phyloP scores from a whole-genome alignment of 2,113 vertebrate genomes.

The Petaurus breviceps region DNA sequence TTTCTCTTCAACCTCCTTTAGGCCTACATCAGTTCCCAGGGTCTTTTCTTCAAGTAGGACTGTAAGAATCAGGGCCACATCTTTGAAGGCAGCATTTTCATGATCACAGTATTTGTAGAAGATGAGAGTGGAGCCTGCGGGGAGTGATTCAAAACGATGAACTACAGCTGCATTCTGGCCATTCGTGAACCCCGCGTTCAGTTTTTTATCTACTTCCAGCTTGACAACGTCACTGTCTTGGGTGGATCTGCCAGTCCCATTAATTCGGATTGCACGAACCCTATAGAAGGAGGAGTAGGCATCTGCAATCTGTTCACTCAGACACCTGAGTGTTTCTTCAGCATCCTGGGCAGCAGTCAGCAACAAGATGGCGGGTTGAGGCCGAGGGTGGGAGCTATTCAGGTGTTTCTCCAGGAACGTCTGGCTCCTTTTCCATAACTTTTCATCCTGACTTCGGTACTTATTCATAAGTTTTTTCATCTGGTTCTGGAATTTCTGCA shows the following conservation, averaged over 20 bases:
- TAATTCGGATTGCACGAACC: conserved; percentile 86
- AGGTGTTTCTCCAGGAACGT: conserved; percentile 89
- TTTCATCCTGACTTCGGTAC: conserved; percentile 89
- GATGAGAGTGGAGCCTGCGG: conserved; percentile 93
- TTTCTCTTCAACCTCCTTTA: conserved; percentile 91
- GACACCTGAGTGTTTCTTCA: conserved; percentile 88
- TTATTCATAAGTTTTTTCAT: conserved; percentile 82
- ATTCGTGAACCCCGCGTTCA: conserved; percentile 87
- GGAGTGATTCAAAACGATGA: conserved; percentile 92
- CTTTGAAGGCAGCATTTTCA: conserved; percentile 94
- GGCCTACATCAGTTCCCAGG: conserved; percentile 78
- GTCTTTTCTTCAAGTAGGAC: conserved; percentile 89
- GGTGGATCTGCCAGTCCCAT: conserved; percentile 84
- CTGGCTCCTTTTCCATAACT: conserved; percentile 89
- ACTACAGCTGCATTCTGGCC: conserved; percentile 91
- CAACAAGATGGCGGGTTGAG: conserved; percentile 91
- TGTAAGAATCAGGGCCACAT: conserved; percentile 91
- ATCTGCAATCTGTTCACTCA: conserved; percentile 88
- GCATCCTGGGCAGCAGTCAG: conserved; percentile 89
- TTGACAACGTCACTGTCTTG: conserved; percentile 91
- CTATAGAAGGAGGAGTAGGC: conserved; percentile 88
- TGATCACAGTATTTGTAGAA: conserved; percentile 99
- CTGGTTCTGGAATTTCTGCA: conserved; percentile 79
- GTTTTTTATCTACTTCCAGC: conserved; percentile 86
- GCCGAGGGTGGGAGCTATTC: conserved; percentile 79